Percentiles rank a stretch among this genome's conserved stretches.
phyloP scores from a whole-genome alignment of 2,888 invertebrate species.

The Brachypalpus laphriformis region DNA sequence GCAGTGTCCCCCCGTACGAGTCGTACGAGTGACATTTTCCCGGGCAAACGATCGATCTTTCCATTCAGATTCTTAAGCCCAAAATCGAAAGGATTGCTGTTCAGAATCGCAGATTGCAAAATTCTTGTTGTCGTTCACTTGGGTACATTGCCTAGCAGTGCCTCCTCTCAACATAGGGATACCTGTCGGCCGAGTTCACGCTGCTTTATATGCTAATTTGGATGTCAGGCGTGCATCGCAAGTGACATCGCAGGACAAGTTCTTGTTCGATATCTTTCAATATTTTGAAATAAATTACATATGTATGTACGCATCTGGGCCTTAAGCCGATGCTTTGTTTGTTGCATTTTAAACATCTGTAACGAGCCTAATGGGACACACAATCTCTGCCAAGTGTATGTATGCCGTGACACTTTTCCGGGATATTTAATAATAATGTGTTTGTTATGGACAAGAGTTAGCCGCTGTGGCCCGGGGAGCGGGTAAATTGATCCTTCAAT shows the following conservation, averaged over 20 bases:
- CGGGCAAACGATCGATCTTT: conserved; percentile 63
- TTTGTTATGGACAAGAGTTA: background rate
- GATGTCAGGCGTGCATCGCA: conserved; percentile 68
- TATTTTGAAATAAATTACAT: conserved; percentile 66
- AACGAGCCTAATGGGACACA: conserved; percentile 63
- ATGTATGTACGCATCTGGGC: background rate
- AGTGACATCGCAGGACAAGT: conserved; percentile 67
- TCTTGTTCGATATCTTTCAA: conserved; percentile 71
- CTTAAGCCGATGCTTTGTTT: conserved; percentile 27
- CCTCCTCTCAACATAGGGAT: background rate
- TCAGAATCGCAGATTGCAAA: conserved; percentile 35
- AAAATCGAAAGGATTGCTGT: conserved; percentile 63
- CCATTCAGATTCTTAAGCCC: conserved; percentile 55
- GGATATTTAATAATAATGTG: conserved; percentile 35
- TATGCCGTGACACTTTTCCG: conserved; percentile 56
- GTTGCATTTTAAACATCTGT: conserved; percentile 51
- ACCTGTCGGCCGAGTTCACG: conserved; percentile 27
- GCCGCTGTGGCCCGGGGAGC: conserved; percentile 2
- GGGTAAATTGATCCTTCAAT: conserved; percentile 71
- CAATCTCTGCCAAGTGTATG: conserved; percentile 33
- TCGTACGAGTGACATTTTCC: conserved; percentile 44
- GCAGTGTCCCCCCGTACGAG: background rate
- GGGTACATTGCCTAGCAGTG: conserved; percentile 26
- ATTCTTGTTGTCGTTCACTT: conserved; percentile 42
- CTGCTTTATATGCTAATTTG: conserved; percentile 71